Percentiles rank a stretch among this genome's conserved stretches.
phyloP scores from a whole-genome alignment of 1,140 invertebrate genomes.

The Ceratina japonica region DNA sequence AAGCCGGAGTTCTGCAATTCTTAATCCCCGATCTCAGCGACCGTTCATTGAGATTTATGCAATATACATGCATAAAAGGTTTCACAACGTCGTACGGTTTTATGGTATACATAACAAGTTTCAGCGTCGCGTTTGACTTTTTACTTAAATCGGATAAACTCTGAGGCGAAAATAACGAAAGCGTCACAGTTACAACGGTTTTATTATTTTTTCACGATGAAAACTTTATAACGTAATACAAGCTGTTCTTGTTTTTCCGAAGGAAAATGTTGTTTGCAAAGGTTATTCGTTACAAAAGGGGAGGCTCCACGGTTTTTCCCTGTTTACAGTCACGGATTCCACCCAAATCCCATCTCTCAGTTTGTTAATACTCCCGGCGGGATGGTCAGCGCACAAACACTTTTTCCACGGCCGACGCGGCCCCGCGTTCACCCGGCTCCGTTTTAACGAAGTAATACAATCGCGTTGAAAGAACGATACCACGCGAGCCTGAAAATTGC shows the following conservation, averaged over 20 bases:
- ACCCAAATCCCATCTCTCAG: constrained; percentile 22
- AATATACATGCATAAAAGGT: too few relatives aligned
- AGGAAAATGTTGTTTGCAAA: background rate
- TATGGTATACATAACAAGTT: too few relatives aligned
- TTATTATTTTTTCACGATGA: background rate
- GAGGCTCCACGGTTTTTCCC: background rate
- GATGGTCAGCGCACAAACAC: background rate
- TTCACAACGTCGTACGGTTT: too few relatives aligned
- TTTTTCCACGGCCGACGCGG: background rate
- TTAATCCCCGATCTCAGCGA: constrained; percentile 11
- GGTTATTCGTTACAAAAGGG: background rate
- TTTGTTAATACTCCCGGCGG: background rate
- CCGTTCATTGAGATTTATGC: constrained; percentile 3
- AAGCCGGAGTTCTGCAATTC: background rate
- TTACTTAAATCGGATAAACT: background rate
- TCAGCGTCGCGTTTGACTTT: background rate
- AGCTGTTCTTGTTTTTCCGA: too few relatives aligned
- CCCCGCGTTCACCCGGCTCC: background rate
- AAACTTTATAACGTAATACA: background rate
- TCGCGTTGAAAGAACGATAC: constrained; percentile 19
- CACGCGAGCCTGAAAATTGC: constrained; percentile 30
- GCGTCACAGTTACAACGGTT: background rate
- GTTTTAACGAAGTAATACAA: constrained; percentile 47
- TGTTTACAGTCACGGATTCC: background rate
- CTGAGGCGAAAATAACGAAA: background rate